Conservation (phyloP, 1,140 invertebrate species). For the Drosophila lacteicornis region DNA sequence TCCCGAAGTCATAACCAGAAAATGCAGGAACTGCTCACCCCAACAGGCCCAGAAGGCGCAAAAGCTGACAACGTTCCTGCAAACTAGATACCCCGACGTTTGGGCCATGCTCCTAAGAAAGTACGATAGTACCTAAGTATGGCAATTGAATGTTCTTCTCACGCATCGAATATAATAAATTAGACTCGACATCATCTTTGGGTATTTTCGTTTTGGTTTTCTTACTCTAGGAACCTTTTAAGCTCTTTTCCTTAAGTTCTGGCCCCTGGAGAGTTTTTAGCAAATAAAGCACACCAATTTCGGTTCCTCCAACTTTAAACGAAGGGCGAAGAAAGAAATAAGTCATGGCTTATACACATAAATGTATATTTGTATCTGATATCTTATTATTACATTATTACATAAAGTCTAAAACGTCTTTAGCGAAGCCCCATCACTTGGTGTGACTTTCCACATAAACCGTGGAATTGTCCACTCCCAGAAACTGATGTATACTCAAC, state of each 20-base stretch:
- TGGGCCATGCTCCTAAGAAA: conserved; percentile 86
- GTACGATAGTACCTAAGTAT: conserved; percentile 78
- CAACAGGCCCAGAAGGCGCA: conserved; percentile 85
- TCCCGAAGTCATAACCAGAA: conserved; percentile 86
- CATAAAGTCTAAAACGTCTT: conserved; percentile 54
- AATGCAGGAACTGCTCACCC: conserved; percentile 85
- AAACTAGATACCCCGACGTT: conserved; percentile 86
- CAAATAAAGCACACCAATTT: too few relatives aligned
- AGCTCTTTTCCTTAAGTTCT: too few relatives aligned
- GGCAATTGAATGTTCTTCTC: conserved; percentile 43
- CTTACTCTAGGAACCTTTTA: not conserved
- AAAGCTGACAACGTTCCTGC: conserved; percentile 85
- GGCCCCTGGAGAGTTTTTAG: too few relatives aligned
- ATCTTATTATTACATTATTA: conserved; percentile 63
- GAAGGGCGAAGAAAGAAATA: not conserved
- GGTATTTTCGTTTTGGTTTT: not conserved
- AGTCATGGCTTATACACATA: conserved; percentile 24
- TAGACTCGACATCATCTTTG: conserved; percentile 27
- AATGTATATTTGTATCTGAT: conserved; percentile 54
- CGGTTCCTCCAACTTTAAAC: too few relatives aligned
- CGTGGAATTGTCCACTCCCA: conserved; percentile 72
- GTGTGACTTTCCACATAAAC: conserved; percentile 72
- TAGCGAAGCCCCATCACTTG: conserved; percentile 59
- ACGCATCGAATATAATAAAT: conserved; percentile 47
- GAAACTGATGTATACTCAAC: conserved; percentile 74